Evolutionary conservation across 1,140 invertebrate species (phyloP), one percentile per base, ranked within the genome.

Genomic region (Drosophila dunni): DNA sequence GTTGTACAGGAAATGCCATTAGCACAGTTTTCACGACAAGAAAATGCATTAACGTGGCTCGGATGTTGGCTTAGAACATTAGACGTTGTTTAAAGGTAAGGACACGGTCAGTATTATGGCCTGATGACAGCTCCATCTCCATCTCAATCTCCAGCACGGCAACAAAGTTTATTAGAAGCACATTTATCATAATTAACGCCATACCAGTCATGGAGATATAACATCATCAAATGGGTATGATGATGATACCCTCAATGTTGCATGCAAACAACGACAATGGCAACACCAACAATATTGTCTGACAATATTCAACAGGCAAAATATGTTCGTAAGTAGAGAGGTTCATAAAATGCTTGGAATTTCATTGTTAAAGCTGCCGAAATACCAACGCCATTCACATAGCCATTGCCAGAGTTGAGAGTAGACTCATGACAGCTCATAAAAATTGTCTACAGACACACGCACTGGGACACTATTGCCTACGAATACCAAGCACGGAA

Each of bases 161-260:
- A 17, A 53, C 50, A 53, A 60, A 76, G 57, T 88, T 76, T 86
- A 88, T 86, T 88, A 86, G 71, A 54, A 72, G 77, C 72, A 63
- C 79, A 88, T 86, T 86, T 83, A 86, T 86, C 82, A 86, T 88
- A 86, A 86, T 86, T 88, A 86, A 74, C 71, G 54, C 29, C 61
- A 48, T 29, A 36, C 79, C 62, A 40, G 38, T 15, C 64, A 51
- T 53, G 33, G 15, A 42, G 20, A 64, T 36, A 46, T 54, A 29
- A 29, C 38, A 58, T 51, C 33, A 46, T 44, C 54, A 33, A 29
- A 46, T 46, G 50, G 20, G 7, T 6, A 24, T 8, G n/a, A 44
- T n/a, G 9, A 36, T 44, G 58, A 45, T 54, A 11, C 70, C 11
- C 17, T 8, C 24, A 29, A 61, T 20, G 34, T 11, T 68, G 48